phyloP scores from a whole-genome alignment of 2,113 vertebrate species.

The Uropsilus gracilis region DNA sequence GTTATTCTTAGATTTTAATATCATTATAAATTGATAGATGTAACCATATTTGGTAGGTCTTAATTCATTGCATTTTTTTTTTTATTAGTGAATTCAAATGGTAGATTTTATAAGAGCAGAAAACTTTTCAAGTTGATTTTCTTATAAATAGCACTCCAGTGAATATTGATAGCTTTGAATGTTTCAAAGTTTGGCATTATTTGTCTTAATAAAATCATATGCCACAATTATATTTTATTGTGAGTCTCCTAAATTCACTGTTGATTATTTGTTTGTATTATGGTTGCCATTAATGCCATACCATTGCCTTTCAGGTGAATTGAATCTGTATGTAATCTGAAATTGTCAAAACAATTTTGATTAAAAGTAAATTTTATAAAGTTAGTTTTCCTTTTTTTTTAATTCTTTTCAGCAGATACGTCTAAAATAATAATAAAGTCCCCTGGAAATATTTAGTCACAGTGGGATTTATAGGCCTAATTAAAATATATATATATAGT shows the following conservation, averaged over 20 bases:
- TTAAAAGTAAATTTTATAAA: constrained; percentile 41
- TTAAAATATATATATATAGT: not conserved
- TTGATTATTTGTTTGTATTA: constrained; percentile 38
- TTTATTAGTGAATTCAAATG: not conserved
- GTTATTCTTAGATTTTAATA: not conserved
- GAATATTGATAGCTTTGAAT: not conserved
- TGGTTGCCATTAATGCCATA: not conserved
- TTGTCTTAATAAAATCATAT: not conserved
- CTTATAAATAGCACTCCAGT: not conserved
- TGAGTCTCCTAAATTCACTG: not conserved
- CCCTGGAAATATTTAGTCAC: constrained; percentile 46
- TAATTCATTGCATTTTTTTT: too few relatives aligned
- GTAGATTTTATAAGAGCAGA: not conserved
- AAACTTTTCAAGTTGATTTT: not conserved
- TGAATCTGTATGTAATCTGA: constrained; percentile 42
- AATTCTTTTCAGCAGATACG: not conserved
- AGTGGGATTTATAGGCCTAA: not conserved
- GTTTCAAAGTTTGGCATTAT: not conserved
- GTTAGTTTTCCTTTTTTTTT: constrained; percentile 1
- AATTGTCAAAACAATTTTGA: constrained; percentile 53
- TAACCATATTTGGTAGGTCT: not conserved
- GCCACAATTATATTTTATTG: not conserved
- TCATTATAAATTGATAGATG: not conserved
- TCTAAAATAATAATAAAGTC: constrained; percentile 27
- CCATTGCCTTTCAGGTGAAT: not conserved